phyloP scores from a whole-genome alignment of 2,888 invertebrate genomes.

The Dascillus cervinus region DNA sequence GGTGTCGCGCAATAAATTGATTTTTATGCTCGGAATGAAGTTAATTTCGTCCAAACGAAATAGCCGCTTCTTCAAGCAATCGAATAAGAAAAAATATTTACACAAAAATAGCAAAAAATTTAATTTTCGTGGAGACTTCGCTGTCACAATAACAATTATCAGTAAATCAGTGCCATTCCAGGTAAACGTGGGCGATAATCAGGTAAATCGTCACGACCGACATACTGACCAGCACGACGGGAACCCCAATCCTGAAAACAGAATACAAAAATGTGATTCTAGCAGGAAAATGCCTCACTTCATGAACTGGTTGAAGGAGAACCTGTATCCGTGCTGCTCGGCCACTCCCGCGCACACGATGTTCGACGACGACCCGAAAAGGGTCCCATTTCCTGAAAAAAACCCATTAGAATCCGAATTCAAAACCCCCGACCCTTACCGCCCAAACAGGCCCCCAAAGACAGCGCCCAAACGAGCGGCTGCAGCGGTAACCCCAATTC shows the following conservation, averaged over 20 bases:
- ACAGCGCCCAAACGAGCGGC: constrained; percentile 79
- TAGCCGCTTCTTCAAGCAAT: no score
- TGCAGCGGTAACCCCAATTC: constrained; percentile 64
- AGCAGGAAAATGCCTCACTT: constrained; percentile 50
- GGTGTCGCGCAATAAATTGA: no score
- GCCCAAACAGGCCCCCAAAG: constrained; percentile 88
- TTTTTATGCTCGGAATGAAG: no score
- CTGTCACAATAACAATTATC: no score
- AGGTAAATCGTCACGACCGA: constrained; percentile 62
- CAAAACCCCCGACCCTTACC: constrained; percentile 48
- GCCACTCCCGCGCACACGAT: constrained; percentile 90
- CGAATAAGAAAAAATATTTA: no score
- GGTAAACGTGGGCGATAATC: constrained; percentile 60
- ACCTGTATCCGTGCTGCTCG: constrained; percentile 84
- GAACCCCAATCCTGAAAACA: constrained; percentile 74
- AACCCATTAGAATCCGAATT: neutral
- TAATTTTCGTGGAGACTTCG: no score
- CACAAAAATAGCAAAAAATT: no score
- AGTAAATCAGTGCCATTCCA: constrained; percentile 56
- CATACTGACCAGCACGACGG: constrained; percentile 70
- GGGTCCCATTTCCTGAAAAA: constrained; percentile 76
- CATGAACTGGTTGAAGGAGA: constrained; percentile 79
- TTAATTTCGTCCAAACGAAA: no score
- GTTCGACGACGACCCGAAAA: constrained; percentile 87
- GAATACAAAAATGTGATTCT: neutral